Conservation (phyloP, 1,140 invertebrate species). For the Hormaphis cornu region DNA sequence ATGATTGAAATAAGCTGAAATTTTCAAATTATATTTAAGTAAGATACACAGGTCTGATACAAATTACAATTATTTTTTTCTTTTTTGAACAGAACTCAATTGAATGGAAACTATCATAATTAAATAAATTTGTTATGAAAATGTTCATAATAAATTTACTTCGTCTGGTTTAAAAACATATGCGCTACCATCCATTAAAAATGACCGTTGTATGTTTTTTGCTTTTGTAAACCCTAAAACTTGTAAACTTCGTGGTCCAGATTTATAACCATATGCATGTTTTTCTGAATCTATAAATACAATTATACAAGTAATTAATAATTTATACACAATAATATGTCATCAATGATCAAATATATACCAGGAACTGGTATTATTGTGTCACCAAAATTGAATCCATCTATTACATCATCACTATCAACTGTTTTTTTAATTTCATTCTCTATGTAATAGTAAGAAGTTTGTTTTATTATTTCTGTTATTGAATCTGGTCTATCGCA, state of each 20-base stretch:
- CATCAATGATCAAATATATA: neutral
- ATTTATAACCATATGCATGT: constrained; percentile 11
- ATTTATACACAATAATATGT: neutral
- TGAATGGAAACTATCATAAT: too few species aligned
- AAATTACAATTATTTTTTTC: too few species aligned
- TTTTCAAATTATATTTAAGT: too few species aligned
- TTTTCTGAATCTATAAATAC: constrained; percentile 4
- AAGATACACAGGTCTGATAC: too few species aligned
- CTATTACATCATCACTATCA: neutral
- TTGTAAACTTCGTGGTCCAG: neutral
- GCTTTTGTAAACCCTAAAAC: neutral
- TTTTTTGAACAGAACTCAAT: too few species aligned
- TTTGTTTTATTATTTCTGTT: neutral
- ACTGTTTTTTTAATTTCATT: neutral
- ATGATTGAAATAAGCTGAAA: too few species aligned
- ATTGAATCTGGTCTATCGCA: constrained; percentile 1
- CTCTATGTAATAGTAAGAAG: neutral
- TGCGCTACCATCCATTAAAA: neutral
- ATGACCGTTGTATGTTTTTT: neutral
- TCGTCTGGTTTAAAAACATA: constrained; percentile 11
- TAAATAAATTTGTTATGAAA: too few species aligned
- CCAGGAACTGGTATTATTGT: constrained; percentile 13
- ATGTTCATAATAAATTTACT: too few species aligned
- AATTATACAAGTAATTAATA: neutral
- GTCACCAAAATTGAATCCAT: constrained; percentile 24